Evolutionary conservation across 1,140 invertebrate genomes (phyloP).

Genomic region (Drosophila guanche): DNA sequence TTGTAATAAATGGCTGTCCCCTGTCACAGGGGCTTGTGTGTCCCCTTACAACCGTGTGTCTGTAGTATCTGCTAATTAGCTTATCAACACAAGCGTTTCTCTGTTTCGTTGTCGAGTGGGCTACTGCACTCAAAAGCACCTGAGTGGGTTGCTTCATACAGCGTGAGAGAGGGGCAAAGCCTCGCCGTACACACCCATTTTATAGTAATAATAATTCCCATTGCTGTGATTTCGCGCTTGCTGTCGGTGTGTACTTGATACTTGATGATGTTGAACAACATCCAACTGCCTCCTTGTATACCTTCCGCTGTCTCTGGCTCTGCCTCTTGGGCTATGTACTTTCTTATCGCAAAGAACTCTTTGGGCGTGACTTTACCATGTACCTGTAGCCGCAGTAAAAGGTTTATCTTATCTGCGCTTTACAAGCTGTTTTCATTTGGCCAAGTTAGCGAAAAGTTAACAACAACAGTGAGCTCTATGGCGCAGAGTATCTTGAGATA

Average conservation of each 20-base stretch:
- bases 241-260: slow-evolving; percentile 1
- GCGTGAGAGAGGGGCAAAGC: slow-evolving; percentile 16
- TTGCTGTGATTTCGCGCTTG: slow-evolving; percentile 17
- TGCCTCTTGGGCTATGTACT: no score
- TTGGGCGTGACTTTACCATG: no score
- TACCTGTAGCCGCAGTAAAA: slow-evolving; percentile 27
- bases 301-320: not conserved
- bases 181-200: slow-evolving; percentile 41
- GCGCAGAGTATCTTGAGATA: slow-evolving; percentile 22
- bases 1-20: no score
- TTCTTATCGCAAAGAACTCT: no score
- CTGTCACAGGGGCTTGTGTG: not conserved
- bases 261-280: no score
- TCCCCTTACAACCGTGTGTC: not conserved
- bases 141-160: not conserved
- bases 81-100: slow-evolving; percentile 23
- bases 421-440: slow-evolving; percentile 30
- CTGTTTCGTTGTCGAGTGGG: no score
- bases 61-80: slow-evolving; percentile 36
- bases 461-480: not conserved
- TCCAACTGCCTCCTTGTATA: not conserved
- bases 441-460: not conserved
- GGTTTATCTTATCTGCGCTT: slow-evolving; percentile 52
- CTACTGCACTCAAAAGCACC: no score
- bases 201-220: slow-evolving; percentile 26